Evolutionary conservation across 2,888 invertebrate species (phyloP).

Genomic region (Nomada ruficornis): DNA sequence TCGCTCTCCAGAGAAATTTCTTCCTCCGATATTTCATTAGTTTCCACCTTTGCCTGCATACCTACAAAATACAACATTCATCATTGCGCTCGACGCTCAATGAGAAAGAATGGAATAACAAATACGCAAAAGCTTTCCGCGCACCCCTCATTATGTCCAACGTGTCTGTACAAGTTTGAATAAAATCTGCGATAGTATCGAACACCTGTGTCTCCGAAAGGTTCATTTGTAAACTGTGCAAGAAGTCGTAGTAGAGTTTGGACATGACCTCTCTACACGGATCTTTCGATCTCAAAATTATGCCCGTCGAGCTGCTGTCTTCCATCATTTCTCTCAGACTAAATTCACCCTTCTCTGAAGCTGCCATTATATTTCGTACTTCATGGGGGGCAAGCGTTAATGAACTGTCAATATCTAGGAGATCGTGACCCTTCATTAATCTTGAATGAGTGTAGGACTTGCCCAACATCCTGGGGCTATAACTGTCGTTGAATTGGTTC

Average conservation of each 20-base stretch:
- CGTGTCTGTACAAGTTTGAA: slow-evolving; percentile 88
- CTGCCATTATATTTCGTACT: slow-evolving; percentile 73
- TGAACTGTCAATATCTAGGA: slow-evolving; percentile 68
- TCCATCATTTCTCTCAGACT: slow-evolving; percentile 81
- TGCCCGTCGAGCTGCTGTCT: slow-evolving; percentile 78
- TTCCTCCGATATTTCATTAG: slow-evolving; percentile 75
- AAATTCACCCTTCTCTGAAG: slow-evolving; percentile 73
- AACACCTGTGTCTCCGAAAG: slow-evolving; percentile 85
- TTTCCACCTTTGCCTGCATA: slow-evolving; percentile 82
- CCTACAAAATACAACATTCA: slow-evolving; percentile 64
- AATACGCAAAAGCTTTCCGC: background rate
- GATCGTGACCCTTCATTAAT: slow-evolving; percentile 54
- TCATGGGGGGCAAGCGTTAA: slow-evolving; percentile 75
- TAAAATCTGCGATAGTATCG: slow-evolving; percentile 87
- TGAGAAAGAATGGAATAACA: background rate
- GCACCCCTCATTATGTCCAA: slow-evolving; percentile 84
- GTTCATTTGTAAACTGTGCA: slow-evolving; percentile 79
- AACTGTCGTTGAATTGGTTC: slow-evolving; percentile 42
- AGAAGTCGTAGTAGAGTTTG: slow-evolving; percentile 80
- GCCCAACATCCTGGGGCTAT: slow-evolving; percentile 48
- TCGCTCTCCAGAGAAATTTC: slow-evolving; percentile 89
- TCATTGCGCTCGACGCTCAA: background rate
- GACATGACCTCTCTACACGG: slow-evolving; percentile 79
- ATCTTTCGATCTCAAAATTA: slow-evolving; percentile 79
- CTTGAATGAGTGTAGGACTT: slow-evolving; percentile 55